Conservation (phyloP, 2,113 vertebrate genomes). For the Falco punctatus region DNA sequence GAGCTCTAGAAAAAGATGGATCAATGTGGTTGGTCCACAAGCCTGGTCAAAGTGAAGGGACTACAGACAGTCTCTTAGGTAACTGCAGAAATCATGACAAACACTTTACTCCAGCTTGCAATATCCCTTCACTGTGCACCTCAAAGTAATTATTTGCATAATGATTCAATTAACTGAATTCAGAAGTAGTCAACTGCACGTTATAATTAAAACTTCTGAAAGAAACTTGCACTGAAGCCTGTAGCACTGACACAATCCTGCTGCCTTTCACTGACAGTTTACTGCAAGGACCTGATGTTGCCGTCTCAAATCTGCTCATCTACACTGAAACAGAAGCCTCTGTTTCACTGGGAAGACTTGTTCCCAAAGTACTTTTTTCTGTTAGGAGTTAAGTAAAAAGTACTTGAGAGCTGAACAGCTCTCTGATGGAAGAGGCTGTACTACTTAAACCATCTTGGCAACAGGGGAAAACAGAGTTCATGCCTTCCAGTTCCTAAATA, state of each 20-base stretch:
- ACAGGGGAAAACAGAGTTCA: neutral
- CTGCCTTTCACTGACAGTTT: neutral
- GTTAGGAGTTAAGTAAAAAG: neutral
- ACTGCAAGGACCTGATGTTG: neutral
- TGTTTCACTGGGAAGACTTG: neutral
- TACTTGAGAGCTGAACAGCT: neutral
- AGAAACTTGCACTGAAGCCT: neutral
- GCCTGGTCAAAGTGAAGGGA: neutral
- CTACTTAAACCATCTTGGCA: neutral
- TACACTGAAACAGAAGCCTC: neutral
- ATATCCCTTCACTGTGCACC: neutral
- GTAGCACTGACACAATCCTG: neutral
- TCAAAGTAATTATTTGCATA: neutral
- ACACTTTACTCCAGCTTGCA: neutral
- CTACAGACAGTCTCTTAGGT: neutral
- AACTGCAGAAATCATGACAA: neutral
- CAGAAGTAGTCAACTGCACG: neutral
- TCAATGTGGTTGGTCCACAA: neutral
- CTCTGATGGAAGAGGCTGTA: neutral
- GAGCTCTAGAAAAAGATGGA: constrained; percentile 78
- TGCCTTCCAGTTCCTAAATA: neutral
- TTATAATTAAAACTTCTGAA: neutral
- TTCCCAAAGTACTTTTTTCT: neutral
- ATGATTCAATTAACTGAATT: neutral
- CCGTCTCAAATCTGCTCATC: neutral